These are phyloP conservation scores for Caenorhabditis virilis DNA, from an alignment of 2,888 invertebrate species.

Conservation along the genomic window DNA sequence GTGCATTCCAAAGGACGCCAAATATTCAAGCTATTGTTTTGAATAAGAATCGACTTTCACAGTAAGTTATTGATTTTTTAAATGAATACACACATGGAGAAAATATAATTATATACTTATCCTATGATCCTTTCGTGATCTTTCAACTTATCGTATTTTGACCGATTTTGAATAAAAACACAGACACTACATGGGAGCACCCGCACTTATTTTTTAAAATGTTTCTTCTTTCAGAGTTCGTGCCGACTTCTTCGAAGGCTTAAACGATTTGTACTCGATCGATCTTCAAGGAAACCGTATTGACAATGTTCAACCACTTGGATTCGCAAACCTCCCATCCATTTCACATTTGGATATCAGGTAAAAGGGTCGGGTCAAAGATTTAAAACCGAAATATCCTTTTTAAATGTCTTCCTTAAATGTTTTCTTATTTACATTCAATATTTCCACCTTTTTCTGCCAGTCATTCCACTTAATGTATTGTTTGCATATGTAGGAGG, in stretches of 20 bases:
- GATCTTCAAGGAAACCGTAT: constrained; percentile 67
- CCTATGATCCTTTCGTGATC: too few species aligned
- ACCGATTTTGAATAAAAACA: constrained; percentile 1
- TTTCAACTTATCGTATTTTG: neutral
- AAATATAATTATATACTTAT: too few species aligned
- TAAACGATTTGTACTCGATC: constrained; percentile 66
- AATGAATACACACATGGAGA: too few species aligned
- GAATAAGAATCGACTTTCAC: constrained; percentile 67
- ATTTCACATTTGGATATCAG: constrained; percentile 68
- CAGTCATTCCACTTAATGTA: too few species aligned
- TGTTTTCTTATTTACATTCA: too few species aligned
- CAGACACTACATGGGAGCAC: neutral
- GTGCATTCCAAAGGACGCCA: constrained; percentile 67
- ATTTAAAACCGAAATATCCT: too few species aligned
- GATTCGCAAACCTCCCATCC: constrained; percentile 66
- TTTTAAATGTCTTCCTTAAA: too few species aligned
- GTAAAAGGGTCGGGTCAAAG: too few species aligned
- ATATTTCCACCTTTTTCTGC: too few species aligned
- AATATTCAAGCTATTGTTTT: constrained; percentile 68
- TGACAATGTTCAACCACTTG: constrained; percentile 62
- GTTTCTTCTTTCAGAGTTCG: constrained; percentile 59
- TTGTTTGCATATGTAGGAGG: too few species aligned
- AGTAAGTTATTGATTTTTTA: constrained; percentile 41
- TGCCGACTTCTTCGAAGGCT: constrained; percentile 66
- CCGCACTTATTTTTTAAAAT: constrained; percentile 8